Conservation (phyloP, 2,888 invertebrate species). For the Cheilosia grossa region DNA sequence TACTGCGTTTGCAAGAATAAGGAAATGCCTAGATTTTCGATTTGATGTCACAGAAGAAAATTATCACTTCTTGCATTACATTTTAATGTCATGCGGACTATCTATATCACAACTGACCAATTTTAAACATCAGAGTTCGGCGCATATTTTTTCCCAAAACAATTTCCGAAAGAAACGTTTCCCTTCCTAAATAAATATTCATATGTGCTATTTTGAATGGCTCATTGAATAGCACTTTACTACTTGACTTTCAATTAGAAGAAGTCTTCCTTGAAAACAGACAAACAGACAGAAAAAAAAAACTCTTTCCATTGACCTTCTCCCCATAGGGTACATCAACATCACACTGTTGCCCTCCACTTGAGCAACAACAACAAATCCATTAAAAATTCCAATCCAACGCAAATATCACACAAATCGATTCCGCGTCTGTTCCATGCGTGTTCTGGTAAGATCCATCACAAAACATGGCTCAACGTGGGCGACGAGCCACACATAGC, state of each 20-base stretch:
- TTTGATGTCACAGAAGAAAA: too few species aligned
- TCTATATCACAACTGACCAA: too few species aligned
- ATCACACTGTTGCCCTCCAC: not conserved
- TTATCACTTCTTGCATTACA: too few species aligned
- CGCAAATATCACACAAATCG: slow-evolving; percentile 41
- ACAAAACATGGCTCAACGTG: slow-evolving; percentile 30
- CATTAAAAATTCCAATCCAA: slow-evolving; percentile 42
- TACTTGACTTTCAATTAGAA: slow-evolving; percentile 66
- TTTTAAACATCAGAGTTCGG: too few species aligned
- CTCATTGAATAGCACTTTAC: slow-evolving; percentile 19
- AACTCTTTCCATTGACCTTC: slow-evolving; percentile 46
- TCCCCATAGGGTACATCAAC: not conserved
- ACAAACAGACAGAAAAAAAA: not conserved
- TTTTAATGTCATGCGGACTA: too few species aligned
- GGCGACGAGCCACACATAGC: slow-evolving; percentile 56
- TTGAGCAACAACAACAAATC: slow-evolving; percentile 9
- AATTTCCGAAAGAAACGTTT: not conserved
- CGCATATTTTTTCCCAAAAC: not conserved
- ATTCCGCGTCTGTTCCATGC: slow-evolving; percentile 33
- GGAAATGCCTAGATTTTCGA: too few species aligned
- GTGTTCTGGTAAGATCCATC: slow-evolving; percentile 56
- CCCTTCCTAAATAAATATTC: slow-evolving; percentile 10
- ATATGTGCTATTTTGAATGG: slow-evolving; percentile 7
- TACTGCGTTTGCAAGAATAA: too few species aligned
- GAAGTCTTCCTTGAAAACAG: slow-evolving; percentile 5